Evolutionary conservation across 2,797 vertebrate species (phyloP).

Genomic region (Urocyon cinereoargenteus): DNA sequence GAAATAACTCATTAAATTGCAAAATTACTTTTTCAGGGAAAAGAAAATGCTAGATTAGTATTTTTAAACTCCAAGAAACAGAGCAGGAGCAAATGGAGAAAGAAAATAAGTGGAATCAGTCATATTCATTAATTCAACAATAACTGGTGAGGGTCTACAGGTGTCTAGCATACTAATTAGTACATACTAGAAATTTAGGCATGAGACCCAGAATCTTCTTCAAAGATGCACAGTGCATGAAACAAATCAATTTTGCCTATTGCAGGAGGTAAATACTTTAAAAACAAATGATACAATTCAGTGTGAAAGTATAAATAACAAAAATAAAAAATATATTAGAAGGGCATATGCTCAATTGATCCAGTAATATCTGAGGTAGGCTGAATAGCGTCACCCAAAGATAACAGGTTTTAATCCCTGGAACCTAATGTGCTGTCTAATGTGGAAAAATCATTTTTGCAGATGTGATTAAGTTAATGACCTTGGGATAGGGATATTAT

Average conservation of each 20-base stretch:
- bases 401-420: background rate
- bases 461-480: background rate
- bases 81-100: background rate
- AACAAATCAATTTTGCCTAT: background rate
- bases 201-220: background rate
- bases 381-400: background rate
- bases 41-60: background rate
- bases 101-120: background rate
- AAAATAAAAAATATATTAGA: background rate
- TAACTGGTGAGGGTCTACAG: background rate
- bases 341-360: background rate
- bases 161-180: background rate
- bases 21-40: background rate
- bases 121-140: background rate
- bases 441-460: background rate
- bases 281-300: background rate
- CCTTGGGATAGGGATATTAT: background rate
- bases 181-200: background rate
- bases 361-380: background rate
- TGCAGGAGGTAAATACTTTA: background rate
- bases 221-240: background rate
- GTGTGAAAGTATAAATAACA: background rate
- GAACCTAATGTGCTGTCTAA: background rate
- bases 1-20: conserved; percentile 18
- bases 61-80: background rate